Base-by-base conservation (phyloP, 2,888 invertebrate species). In the Brachypterus glaber region DNA sequence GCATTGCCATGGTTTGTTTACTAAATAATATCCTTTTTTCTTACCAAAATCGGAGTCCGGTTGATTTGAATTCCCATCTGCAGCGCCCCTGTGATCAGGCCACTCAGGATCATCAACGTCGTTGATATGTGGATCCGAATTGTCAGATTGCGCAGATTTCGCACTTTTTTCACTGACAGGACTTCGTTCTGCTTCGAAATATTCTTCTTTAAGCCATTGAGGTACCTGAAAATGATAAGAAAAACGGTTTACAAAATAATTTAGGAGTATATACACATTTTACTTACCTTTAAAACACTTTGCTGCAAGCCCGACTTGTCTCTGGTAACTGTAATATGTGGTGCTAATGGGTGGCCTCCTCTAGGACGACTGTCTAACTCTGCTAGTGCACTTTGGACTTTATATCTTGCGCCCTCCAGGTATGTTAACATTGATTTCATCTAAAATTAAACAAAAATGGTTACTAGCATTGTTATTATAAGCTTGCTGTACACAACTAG, bases 371-470 rank as follows among this genome's bases (percentile, higher is more conserved):
- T 82, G 57, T 91, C 90, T 45, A 92, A 62, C 59, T 89, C 89
- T 37, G 82, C 78, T 33, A 93, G 65, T 17, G 84, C 83, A 34
- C 82, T 79, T 39, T 87, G 82, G 30, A 93, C 78, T 68, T 95
- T 93, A 61, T 82, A 86, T 49, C 87, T 77, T 8, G 89, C 82
- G 3, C 91, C 93, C 65, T 93, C 93, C 55, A 93, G 68, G 61
- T 91, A 93, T 9, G 89, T 83, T 48, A 92, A 69, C 86, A 91
- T 91, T 13, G 90, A 87, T 58, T 85, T 80, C 75, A 92, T 89
- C 92, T 93, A 65, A 4, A 69, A 68, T 45, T 25, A 33, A 17
- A 24, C 27, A 27, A 9, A 9, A 27, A 27, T 30, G n/a, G n/a
- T n/a, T n/a, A n/a, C n/a, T n/a, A n/a, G n/a, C n/a, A n/a, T n/a